These are phyloP conservation scores for Trichonephila clavipes DNA, from an alignment of 1,140 invertebrate genomes.

Conservation along the genomic window DNA sequence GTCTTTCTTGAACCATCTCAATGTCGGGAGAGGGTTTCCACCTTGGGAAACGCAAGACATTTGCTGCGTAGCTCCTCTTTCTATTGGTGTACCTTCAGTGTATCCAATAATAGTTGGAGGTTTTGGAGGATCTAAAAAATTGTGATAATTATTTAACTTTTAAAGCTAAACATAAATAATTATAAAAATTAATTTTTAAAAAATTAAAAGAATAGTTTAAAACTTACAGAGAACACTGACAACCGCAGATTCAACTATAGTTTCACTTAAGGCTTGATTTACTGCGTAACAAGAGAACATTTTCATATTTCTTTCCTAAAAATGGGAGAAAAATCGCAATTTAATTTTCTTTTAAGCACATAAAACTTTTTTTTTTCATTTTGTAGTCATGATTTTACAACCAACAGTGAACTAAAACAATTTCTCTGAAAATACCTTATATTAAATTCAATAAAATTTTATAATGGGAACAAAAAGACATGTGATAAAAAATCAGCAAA, in stretches of 20 bases:
- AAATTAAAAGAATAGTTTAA: not conserved
- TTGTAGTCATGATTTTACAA: too few species aligned
- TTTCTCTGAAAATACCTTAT: too few species aligned
- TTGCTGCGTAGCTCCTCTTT: slow-evolving; percentile 91
- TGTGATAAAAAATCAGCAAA: too few species aligned
- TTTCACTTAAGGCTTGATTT: slow-evolving; percentile 88
- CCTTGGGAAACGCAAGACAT: slow-evolving; percentile 94
- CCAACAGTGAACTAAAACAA: too few species aligned
- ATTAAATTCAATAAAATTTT: too few species aligned
- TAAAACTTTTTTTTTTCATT: too few species aligned
- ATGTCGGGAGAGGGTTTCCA: slow-evolving; percentile 94
- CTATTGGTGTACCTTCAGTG: slow-evolving; percentile 88
- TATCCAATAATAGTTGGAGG: slow-evolving; percentile 93
- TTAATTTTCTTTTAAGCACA: too few species aligned
- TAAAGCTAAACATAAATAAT: not conserved
- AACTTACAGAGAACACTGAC: slow-evolving; percentile 96
- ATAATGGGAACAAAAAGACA: too few species aligned
- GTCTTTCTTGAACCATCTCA: slow-evolving; percentile 81
- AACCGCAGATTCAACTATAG: slow-evolving; percentile 92
- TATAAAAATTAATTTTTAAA: not conserved
- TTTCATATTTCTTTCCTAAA: slow-evolving; percentile 86
- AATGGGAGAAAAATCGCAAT: not conserved
- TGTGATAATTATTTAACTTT: too few species aligned
- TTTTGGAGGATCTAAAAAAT: slow-evolving; percentile 91
- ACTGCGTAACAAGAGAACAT: slow-evolving; percentile 92